Conservation (phyloP, 2,888 invertebrate genomes). For the Octonoba sinensis region DNA sequence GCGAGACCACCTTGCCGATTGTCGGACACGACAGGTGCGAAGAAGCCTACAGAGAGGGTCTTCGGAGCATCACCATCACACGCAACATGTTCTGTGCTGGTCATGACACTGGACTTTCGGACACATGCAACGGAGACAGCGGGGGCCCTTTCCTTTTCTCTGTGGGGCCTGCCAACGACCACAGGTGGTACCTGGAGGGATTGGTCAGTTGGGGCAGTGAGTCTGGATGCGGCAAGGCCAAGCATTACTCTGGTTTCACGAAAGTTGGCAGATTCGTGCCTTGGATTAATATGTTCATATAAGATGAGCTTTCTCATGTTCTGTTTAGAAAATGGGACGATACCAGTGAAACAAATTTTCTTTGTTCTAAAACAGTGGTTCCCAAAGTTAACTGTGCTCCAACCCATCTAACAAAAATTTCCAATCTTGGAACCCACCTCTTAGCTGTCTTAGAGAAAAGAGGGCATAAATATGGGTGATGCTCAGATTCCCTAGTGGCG, state of each 20-base stretch:
- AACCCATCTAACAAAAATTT: too few relatives aligned
- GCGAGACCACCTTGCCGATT: slow-evolving; percentile 34
- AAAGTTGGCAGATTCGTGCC: slow-evolving; percentile 44
- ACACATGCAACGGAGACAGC: slow-evolving; percentile 52
- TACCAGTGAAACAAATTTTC: too few relatives aligned
- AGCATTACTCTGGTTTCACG: slow-evolving; percentile 42
- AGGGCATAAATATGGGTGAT: too few relatives aligned
- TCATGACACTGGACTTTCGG: slow-evolving; percentile 11
- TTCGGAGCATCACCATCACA: slow-evolving; percentile 32
- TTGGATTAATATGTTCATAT: slow-evolving; percentile 55
- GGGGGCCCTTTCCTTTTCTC: slow-evolving; percentile 50
- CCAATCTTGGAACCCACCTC: too few relatives aligned
- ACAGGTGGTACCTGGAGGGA: slow-evolving; percentile 47
- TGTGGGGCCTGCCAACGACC: slow-evolving; percentile 3
- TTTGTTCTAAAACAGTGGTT: too few relatives aligned
- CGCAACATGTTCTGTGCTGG: slow-evolving; percentile 55
- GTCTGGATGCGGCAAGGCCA: slow-evolving; percentile 34
- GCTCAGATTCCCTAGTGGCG: too few relatives aligned
- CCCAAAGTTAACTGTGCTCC: too few relatives aligned
- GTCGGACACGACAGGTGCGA: slow-evolving; percentile 47
- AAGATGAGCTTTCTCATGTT: neutral
- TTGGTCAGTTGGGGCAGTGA: slow-evolving; percentile 57
- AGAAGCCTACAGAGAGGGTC: slow-evolving; percentile 37
- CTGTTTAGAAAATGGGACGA: too few relatives aligned
- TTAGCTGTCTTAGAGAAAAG: too few relatives aligned